Evolutionary conservation across 2,797 vertebrate genomes (phyloP), one percentile per base, ranked within the genome.

Genomic region (Hirundo rustica): DNA sequence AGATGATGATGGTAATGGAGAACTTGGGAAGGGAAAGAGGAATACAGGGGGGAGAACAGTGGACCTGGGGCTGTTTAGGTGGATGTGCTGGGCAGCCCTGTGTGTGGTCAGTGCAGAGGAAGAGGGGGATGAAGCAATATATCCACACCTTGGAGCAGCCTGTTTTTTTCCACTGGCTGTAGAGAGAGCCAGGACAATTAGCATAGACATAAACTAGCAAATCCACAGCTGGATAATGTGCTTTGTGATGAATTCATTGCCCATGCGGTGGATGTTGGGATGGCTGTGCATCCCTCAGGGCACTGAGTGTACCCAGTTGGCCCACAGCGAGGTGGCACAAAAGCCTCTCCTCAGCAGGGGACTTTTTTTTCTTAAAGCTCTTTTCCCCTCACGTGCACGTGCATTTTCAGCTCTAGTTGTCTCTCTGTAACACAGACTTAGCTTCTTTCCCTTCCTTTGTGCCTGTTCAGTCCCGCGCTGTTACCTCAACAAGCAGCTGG

Each of bases 401-500:
- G 17, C 29, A 13, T 55, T 81, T 83, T 53, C 45, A 58, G 29
- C 38, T 62, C 5, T 10, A 5, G 34, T 0, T 75, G 78, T 44
- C 32, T 53, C 51, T 62, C 25, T 42, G 16, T 32, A 60, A 27
- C 34, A 20, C 65, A 60, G 47, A 62, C 18, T 66, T 38, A 77
- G 7, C 57, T 21, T 34, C 40, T 90, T 88, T 29, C 60, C 27
- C 18, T 55, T 72, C 38, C 60, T 62, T 60, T 74, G 47, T 96
- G 64, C 55, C 50, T 66, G 50, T 64, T 67, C 87, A 99, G 99
- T 97, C 71, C 96, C 97, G 4, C 95, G 91, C 3, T 97, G 98
- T 93, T 97, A 97, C 47, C 97, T 99, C 89, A 97, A 98, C 95
- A 98, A 97, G 16, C 98, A 97, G 45, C 94, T 99, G 89, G 95